These are phyloP conservation scores for Helicoverpa zea DNA, from an alignment of 1,140 invertebrate species.

Conservation along the genomic window DNA sequence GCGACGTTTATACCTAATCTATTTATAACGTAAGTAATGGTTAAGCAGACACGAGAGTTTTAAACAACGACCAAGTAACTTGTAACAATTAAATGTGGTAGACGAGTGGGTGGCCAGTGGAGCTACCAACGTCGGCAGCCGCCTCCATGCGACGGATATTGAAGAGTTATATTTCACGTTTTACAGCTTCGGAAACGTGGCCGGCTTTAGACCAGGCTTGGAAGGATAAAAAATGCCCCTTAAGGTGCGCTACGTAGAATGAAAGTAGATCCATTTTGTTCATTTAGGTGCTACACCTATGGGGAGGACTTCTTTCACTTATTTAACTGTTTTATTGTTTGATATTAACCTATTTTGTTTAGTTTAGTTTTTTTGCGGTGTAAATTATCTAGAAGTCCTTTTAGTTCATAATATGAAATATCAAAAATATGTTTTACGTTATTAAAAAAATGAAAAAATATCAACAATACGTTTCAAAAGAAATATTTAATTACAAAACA, in stretches of 20 bases:
- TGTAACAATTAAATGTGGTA: constrained; percentile 31
- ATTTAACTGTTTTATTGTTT: too few species aligned
- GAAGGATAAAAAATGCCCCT: neutral
- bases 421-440: too few species aligned
- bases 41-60: neutral
- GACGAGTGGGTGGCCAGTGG: constrained; percentile 5
- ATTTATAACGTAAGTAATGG: too few species aligned
- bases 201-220: neutral
- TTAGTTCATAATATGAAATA: too few species aligned
- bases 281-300: neutral
- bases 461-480: too few species aligned
- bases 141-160: constrained; percentile 49
- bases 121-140: constrained; percentile 5
- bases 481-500: too few species aligned
- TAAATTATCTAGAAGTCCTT: too few species aligned
- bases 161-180: constrained; percentile 53
- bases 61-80: neutral
- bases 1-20: too few species aligned
- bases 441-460: too few species aligned
- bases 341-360: too few species aligned
- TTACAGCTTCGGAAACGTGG: constrained; percentile 40
- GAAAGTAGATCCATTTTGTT: constrained; percentile 4
- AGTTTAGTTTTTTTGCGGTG: too few species aligned
- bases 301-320: too few species aligned
- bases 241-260: constrained; percentile 15